Conservation (phyloP, 2,888 invertebrate species). For the Scaptomyza parva region DNA sequence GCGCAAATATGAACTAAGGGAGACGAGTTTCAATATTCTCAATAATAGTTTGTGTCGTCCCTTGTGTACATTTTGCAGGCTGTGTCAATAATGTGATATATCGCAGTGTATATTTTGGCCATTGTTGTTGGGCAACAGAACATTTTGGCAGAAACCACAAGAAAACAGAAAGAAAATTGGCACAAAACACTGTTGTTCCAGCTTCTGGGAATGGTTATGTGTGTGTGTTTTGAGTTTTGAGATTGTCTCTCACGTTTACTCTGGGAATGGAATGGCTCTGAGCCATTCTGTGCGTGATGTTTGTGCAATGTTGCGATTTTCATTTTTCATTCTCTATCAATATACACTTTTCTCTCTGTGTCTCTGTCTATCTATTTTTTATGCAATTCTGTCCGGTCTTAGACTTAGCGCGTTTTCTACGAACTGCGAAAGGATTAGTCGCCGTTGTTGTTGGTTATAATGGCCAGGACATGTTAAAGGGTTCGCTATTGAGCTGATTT, state of each 20-base stretch:
- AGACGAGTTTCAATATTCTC: slow-evolving; percentile 2
- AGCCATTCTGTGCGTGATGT: slow-evolving; percentile 62
- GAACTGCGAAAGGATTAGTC: slow-evolving; percentile 67
- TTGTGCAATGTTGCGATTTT: slow-evolving; percentile 75
- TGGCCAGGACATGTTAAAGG: slow-evolving; percentile 35
- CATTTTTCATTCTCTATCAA: too few species aligned
- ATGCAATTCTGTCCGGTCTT: slow-evolving; percentile 34
- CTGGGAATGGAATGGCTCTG: slow-evolving; percentile 54
- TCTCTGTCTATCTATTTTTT: slow-evolving; percentile 34
- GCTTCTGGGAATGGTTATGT: slow-evolving; percentile 62
- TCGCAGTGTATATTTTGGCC: slow-evolving; percentile 35
- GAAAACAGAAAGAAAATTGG: too few species aligned
- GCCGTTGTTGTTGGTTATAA: slow-evolving; percentile 4
- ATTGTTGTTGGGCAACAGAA: slow-evolving; percentile 35
- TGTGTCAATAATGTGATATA: slow-evolving; percentile 71
- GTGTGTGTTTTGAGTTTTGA: slow-evolving; percentile 18
- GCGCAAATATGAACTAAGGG: slow-evolving; percentile 63
- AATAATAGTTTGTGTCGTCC: slow-evolving; percentile 24
- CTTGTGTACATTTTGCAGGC: slow-evolving; percentile 36
- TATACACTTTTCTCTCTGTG: too few species aligned
- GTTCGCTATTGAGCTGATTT: slow-evolving; percentile 41
- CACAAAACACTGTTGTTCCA: slow-evolving; percentile 57
- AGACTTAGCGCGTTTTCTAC: slow-evolving; percentile 27
- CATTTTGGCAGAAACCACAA: slow-evolving; percentile 58
- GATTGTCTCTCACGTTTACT: slow-evolving; percentile 67